A percentile compares a stretch with the other conserved stretches of the same genome.
phyloP scores from a whole-genome alignment of 2,113 vertebrate genomes.

The Syrrhaptes paradoxus region DNA sequence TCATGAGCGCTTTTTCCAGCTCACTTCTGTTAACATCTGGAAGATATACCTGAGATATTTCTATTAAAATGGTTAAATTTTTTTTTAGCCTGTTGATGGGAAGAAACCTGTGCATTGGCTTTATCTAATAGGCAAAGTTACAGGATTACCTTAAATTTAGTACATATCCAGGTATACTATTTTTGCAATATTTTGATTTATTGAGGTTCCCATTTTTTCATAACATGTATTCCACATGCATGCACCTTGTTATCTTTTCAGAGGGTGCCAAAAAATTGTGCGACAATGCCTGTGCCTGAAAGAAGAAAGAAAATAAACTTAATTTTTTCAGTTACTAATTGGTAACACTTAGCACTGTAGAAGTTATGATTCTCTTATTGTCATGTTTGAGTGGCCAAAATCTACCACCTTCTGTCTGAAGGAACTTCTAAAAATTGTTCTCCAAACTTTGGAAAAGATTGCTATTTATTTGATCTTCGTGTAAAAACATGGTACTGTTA shows the following conservation, averaged over 20 bases:
- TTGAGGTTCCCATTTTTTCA: background rate
- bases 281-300: background rate
- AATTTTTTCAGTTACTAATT: background rate
- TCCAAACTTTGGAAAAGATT: background rate
- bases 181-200: background rate
- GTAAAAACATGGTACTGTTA: background rate
- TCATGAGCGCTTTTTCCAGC: background rate
- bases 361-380: background rate
- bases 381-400: background rate
- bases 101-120: background rate
- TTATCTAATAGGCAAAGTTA: background rate
- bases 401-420: background rate
- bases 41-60: background rate
- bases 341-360: background rate
- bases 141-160: background rate
- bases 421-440: background rate
- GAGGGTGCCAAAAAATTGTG: background rate
- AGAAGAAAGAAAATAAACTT: background rate
- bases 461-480: background rate
- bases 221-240: background rate
- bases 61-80: background rate
- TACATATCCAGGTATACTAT: background rate
- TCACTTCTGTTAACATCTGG: background rate
- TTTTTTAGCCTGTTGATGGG: background rate
- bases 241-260: background rate